phyloP scores from a whole-genome alignment of 2,797 vertebrate species.

The Phataginus tetradactyla region DNA sequence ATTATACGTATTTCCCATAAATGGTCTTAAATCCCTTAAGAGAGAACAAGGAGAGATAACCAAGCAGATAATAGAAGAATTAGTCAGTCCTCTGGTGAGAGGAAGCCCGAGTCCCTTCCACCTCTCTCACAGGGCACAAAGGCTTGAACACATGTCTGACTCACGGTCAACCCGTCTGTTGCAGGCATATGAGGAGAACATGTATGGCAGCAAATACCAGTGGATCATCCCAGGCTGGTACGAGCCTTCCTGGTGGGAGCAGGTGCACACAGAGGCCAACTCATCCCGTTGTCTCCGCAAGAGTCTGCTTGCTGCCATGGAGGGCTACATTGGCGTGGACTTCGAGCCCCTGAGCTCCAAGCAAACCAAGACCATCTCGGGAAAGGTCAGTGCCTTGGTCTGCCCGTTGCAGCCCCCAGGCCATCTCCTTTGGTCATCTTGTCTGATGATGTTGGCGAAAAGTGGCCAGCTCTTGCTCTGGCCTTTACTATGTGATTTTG shows the following conservation, averaged over 20 bases:
- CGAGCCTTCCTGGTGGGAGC: conserved; percentile 98
- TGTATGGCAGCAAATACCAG: conserved; percentile 99
- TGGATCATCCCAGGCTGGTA: conserved; percentile 99
- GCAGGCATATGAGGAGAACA: conserved; percentile 96
- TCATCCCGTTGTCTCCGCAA: conserved; percentile 94
- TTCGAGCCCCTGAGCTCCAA: conserved; percentile 98
- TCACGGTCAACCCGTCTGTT: conserved; percentile 29
- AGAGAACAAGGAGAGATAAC: background rate
- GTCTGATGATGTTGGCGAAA: background rate
- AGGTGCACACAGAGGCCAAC: conserved; percentile 89
- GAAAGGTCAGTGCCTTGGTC: conserved; percentile 90
- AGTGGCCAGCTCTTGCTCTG: background rate
- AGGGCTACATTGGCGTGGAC: conserved; percentile 98
- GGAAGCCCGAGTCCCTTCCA: background rate
- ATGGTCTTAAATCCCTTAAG: background rate
- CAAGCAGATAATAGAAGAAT: background rate
- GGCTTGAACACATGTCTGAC: background rate
- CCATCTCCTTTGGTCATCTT: background rate
- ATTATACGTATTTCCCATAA: background rate
- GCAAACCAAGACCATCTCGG: conserved; percentile 96
- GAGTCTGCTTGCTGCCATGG: conserved; percentile 97
- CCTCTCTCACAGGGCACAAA: background rate
- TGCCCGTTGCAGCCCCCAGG: background rate
- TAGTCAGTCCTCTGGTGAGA: background rate
- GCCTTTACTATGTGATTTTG: background rate